A percentile compares a stretch with the other conserved stretches of the same genome.
Evolutionary conservation across 2,888 invertebrate species (phyloP).

Genomic region (Nesidiocoris tenuis): DNA sequence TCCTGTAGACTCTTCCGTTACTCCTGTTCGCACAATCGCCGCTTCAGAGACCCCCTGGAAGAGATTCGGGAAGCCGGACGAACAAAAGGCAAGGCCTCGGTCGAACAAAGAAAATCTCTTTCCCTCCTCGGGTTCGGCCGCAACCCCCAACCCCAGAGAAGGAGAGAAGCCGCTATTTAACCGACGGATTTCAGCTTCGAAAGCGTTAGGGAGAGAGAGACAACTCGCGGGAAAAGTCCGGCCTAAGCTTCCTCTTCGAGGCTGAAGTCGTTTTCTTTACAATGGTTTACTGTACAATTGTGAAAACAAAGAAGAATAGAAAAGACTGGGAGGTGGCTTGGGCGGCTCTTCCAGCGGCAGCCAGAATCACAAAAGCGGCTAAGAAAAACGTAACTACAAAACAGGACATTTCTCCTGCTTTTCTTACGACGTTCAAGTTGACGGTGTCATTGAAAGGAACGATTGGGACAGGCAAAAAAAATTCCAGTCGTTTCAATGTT

Average conservation of each 20-base stretch:
- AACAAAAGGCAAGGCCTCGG: not conserved
- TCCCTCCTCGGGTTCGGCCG: not conserved
- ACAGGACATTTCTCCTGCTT: no score
- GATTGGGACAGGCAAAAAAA: no score
- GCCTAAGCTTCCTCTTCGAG: constrained; percentile 8
- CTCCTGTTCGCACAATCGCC: not conserved
- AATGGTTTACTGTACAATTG: constrained; percentile 6
- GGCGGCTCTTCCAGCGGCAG: no score
- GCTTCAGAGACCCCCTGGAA: not conserved
- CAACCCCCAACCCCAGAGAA: not conserved
- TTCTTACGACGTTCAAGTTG: not conserved
- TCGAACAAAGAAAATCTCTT: not conserved
- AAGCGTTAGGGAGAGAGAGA: not conserved
- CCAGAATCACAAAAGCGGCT: not conserved
- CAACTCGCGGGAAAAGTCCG: not conserved
- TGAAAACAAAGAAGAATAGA: constrained; percentile 8
- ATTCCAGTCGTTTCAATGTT: no score
- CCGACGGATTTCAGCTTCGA: constrained; percentile 3
- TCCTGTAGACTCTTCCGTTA: not conserved
- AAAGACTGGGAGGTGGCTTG: not conserved
- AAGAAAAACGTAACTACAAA: not conserved
- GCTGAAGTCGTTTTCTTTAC: not conserved
- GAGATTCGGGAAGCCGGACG: not conserved
- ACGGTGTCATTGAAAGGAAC: not conserved
- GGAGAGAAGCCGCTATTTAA: constrained; percentile 8